Conservation (phyloP, 2,797 vertebrate species). For the Tympanoctomys barrerae region DNA sequence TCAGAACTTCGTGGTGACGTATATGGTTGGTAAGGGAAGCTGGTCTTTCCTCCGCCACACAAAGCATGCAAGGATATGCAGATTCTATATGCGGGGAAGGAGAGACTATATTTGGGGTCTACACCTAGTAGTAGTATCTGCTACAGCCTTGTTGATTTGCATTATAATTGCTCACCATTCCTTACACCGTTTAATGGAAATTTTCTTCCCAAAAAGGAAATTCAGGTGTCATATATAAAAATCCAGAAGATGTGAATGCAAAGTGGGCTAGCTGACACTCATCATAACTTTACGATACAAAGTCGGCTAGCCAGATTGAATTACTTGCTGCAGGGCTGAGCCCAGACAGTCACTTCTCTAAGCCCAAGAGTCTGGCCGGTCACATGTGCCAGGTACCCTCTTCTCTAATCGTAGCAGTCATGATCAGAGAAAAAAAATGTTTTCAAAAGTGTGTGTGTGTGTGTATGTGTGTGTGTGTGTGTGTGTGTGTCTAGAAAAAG, state of each 20-base stretch:
- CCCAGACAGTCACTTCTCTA: constrained; percentile 1
- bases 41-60: background rate
- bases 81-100: constrained; percentile 26
- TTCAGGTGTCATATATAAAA: constrained; percentile 41
- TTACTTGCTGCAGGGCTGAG: constrained; percentile 49
- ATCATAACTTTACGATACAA: background rate
- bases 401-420: constrained; percentile 37
- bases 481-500: constrained; percentile 28
- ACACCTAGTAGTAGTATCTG: background rate
- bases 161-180: background rate
- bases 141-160: background rate
- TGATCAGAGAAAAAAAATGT: constrained; percentile 19
- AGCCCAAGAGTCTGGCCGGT: background rate
- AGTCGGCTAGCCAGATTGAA: background rate
- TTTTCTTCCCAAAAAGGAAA: constrained; percentile 34
- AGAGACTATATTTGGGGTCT: background rate
- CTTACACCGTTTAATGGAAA: constrained; percentile 27
- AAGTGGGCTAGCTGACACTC: background rate
- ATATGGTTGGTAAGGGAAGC: background rate
- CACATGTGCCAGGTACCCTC: background rate
- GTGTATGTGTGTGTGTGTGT: background rate
- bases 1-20: background rate
- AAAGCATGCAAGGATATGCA: background rate
- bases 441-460: background rate
- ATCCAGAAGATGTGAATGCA: constrained; percentile 16